A percentile compares a stretch with the other conserved stretches of the same genome.
These are phyloP conservation scores for Coccyzus lansbergi DNA, from an alignment of 2,797 vertebrate genomes.

Conservation along the genomic window DNA sequence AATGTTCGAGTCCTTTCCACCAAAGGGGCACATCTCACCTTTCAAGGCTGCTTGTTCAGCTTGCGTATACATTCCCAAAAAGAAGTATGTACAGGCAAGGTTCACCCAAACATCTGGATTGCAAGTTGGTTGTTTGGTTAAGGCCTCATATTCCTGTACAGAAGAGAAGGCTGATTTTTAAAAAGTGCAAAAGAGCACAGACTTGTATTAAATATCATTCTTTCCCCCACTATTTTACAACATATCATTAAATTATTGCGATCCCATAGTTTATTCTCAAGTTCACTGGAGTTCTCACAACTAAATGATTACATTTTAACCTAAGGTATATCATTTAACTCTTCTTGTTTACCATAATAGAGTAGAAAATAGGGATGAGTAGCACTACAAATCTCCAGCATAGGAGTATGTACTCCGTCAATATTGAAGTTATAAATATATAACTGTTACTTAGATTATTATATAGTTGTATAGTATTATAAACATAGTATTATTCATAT, in stretches of 20 bases:
- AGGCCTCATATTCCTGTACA: conserved; percentile 88
- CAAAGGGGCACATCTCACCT: conserved; percentile 76
- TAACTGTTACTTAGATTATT: background rate
- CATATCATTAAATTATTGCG: background rate
- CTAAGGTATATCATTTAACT: background rate
- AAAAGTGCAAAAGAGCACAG: background rate
- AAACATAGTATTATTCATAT: background rate
- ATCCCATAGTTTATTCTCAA: background rate
- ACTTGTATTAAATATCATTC: background rate
- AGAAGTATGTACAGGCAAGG: conserved; percentile 91
- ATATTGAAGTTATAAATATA: background rate
- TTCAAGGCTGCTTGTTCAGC: conserved; percentile 92
- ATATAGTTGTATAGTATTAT: background rate
- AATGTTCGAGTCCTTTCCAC: background rate
- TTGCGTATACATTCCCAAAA: conserved; percentile 94
- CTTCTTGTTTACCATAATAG: background rate
- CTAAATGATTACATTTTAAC: background rate
- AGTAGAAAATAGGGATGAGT: background rate
- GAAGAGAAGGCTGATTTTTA: background rate
- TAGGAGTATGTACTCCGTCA: background rate
- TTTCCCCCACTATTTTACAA: background rate
- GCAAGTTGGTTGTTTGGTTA: conserved; percentile 82
- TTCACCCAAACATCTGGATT: conserved; percentile 91
- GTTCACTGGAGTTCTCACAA: background rate
- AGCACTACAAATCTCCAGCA: background rate